phyloP scores from a whole-genome alignment of 2,797 vertebrate species.

The Discoglossus pictus region DNA sequence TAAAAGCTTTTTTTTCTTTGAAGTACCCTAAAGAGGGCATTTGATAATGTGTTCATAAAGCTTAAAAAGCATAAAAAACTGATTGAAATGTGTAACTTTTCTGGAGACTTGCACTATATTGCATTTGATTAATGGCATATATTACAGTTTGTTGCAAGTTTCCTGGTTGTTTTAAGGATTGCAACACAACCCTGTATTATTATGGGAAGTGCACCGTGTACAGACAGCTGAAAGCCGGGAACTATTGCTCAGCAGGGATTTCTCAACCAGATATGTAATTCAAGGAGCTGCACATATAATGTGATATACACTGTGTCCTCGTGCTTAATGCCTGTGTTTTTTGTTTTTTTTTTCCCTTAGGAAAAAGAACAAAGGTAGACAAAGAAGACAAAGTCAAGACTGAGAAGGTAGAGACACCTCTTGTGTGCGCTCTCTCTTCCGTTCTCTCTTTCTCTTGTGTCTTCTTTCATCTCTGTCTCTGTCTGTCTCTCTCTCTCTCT shows the following conservation, averaged over 20 bases:
- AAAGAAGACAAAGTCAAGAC: conserved; percentile 84
- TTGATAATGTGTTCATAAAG: too few relatives aligned
- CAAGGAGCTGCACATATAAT: too few relatives aligned
- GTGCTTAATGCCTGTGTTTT: not conserved
- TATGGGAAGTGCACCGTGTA: conserved; percentile 18
- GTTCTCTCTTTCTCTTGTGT: too few relatives aligned
- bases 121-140: too few relatives aligned
- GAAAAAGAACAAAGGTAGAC: conserved; percentile 86
- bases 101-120: too few relatives aligned
- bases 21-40: too few relatives aligned
- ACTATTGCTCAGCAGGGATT: not conserved
- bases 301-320: not conserved
- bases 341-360: conserved; percentile 66
- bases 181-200: not conserved
- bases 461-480: not conserved
- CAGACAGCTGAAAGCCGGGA: not conserved
- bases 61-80: too few relatives aligned
- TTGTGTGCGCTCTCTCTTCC: too few relatives aligned
- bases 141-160: too few relatives aligned
- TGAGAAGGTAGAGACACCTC: conserved; percentile 80
- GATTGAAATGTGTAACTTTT: too few relatives aligned
- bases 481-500: not conserved
- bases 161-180: too few relatives aligned
- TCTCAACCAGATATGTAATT: not conserved
- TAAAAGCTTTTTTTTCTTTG: too few relatives aligned